Conservation (phyloP, 2,797 vertebrate genomes). For the Phataginus tetradactyla region DNA sequence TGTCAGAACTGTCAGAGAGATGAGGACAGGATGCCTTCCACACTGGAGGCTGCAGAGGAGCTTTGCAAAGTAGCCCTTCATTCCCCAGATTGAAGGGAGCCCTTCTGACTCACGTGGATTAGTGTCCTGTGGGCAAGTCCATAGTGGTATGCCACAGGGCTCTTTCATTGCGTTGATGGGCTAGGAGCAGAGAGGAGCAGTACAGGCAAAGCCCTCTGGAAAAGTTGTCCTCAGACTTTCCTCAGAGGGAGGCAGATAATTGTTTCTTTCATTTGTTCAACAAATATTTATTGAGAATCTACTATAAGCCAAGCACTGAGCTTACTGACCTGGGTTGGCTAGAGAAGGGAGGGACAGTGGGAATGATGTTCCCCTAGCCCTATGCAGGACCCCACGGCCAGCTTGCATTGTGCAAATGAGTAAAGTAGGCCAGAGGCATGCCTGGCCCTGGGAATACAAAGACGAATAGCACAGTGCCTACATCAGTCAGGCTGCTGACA, state of each 20-base stretch:
- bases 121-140: neutral
- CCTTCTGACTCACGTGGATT: accelerated
- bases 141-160: neutral
- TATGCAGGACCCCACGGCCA: neutral
- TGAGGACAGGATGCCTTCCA: neutral
- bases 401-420: neutral
- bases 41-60: neutral
- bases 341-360: neutral
- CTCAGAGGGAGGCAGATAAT: neutral
- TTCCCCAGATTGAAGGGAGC: neutral
- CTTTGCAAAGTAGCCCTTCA: neutral
- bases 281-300: neutral
- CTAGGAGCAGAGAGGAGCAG: neutral
- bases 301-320: neutral
- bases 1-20: neutral
- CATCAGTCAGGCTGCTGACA: neutral
- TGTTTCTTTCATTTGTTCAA: neutral
- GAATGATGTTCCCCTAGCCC: neutral
- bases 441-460: neutral
- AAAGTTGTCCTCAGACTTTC: neutral
- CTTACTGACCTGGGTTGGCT: neutral
- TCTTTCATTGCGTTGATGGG: neutral
- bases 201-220: neutral
- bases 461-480: neutral
- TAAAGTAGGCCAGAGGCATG: neutral